These are phyloP conservation scores for Agrotis ipsilon DNA, from an alignment of 2,888 invertebrate genomes.

Conservation along the genomic window DNA sequence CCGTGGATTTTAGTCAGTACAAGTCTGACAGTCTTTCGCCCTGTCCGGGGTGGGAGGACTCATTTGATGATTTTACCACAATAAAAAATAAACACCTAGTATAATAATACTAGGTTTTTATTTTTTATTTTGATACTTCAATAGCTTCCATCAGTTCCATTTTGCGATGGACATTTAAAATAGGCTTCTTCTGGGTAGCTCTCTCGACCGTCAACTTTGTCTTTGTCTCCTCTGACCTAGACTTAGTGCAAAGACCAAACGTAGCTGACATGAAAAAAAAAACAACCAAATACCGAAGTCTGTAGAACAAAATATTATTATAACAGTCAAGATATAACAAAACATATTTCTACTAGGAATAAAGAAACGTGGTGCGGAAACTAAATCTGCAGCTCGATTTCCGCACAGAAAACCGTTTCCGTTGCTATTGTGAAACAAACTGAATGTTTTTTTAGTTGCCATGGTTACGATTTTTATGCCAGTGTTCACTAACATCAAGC, in stretches of 20 bases:
- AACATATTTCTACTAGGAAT: constrained; percentile 6
- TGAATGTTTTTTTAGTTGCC: constrained; percentile 14
- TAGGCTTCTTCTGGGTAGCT: too few species aligned
- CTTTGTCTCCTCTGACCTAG: too few species aligned
- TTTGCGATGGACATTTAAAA: too few species aligned
- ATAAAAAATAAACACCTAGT: too few species aligned
- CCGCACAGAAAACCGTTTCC: constrained; percentile 45
- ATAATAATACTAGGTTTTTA: too few species aligned
- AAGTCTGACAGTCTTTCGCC: too few species aligned
- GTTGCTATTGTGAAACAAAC: constrained; percentile 18
- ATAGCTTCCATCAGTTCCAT: background rate
- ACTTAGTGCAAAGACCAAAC: too few species aligned
- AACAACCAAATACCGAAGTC: background rate
- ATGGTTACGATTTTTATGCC: background rate
- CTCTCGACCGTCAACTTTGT: too few species aligned
- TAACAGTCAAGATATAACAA: constrained; percentile 3
- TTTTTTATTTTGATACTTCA: background rate
- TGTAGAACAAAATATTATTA: constrained; percentile 2
- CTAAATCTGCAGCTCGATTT: constrained; percentile 53
- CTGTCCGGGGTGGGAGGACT: too few species aligned
- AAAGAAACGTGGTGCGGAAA: constrained; percentile 43
- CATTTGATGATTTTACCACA: too few species aligned
- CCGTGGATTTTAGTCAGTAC: too few species aligned
- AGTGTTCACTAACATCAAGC: background rate
- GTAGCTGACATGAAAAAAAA: background rate